Percentiles rank a stretch among this genome's conserved stretches.
These are phyloP conservation scores for Pseudolycoriella hygida DNA, from an alignment of 2,888 invertebrate species.

Conservation along the genomic window DNA sequence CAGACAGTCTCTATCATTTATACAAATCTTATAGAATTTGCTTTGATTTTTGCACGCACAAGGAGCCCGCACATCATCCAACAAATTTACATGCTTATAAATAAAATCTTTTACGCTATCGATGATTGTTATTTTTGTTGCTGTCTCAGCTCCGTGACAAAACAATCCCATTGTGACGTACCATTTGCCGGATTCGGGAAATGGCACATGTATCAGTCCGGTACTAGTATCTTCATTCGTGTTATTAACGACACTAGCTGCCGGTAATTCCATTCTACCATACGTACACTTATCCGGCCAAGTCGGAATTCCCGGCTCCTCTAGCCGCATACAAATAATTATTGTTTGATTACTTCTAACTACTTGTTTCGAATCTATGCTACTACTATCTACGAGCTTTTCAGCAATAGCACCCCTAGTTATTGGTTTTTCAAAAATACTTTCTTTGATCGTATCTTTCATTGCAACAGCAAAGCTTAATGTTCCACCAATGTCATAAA, in stretches of 20 bases:
- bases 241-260: conserved; percentile 45
- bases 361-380: conserved; percentile 6
- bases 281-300: conserved; percentile 41
- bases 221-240: conserved; percentile 43
- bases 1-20: conserved; percentile 29
- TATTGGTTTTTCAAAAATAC: conserved; percentile 4
- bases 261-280: conserved; percentile 32
- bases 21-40: conserved; percentile 17
- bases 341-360: conserved; percentile 29
- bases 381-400: conserved; percentile 17
- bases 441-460: conserved; percentile 31
- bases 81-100: conserved; percentile 17
- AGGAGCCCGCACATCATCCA: conserved; percentile 19
- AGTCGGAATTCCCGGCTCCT: conserved; percentile 39
- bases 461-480: conserved; percentile 52
- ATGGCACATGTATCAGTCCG: conserved; percentile 51
- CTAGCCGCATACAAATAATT: conserved; percentile 42
- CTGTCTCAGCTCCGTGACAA: conserved; percentile 37
- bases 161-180: conserved; percentile 55
- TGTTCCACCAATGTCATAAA: conserved; percentile 66
- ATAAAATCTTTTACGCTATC: conserved; percentile 28
- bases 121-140: conserved; percentile 23
- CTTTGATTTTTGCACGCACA: conserved; percentile 21
- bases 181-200: conserved; percentile 71
- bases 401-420: conserved; percentile 20